Evolutionary conservation across 1,140 invertebrate genomes (phyloP).

Genomic region (Drosophila asahinai): DNA sequence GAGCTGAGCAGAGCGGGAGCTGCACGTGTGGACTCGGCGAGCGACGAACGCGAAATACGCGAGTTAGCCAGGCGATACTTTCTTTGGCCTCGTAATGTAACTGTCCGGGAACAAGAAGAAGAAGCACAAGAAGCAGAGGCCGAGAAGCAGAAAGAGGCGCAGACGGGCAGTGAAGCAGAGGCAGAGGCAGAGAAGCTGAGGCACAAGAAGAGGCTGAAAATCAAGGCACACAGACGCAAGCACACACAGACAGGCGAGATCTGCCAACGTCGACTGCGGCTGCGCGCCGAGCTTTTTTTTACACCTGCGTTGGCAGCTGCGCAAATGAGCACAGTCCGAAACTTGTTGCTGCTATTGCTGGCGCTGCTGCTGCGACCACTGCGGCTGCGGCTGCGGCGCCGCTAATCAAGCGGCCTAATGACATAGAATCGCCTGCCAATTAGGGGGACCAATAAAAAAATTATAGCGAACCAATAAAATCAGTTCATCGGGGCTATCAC

Average conservation of each 20-base stretch:
- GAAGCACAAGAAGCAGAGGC: conserved; percentile 17
- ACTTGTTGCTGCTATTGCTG: conserved; percentile 23
- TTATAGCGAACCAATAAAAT: conserved; percentile 43
- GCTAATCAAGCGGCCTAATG: conserved; percentile 64
- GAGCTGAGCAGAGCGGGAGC: conserved; percentile 36
- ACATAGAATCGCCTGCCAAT: conserved; percentile 63
- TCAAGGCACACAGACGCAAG: conserved; percentile 19
- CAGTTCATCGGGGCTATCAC: conserved; percentile 4
- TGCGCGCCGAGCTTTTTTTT: conserved; percentile 47
- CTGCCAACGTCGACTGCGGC: conserved; percentile 30
- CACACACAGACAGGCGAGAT: conserved; percentile 4
- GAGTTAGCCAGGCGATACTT: conserved; percentile 80
- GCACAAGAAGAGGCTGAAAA: conserved; percentile 36
- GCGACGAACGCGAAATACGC: conserved; percentile 85
- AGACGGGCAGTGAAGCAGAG: conserved; percentile 5
- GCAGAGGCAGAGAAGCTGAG: conserved; percentile 18
- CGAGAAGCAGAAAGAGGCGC: conserved; percentile 12
- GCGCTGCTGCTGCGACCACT: not conserved
- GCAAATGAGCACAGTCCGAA: conserved; percentile 69
- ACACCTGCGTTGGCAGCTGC: conserved; percentile 61
- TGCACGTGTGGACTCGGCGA: conserved; percentile 84
- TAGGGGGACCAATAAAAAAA: conserved; percentile 53
- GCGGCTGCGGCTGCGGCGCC: conserved; percentile 28
- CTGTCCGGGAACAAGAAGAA: conserved; percentile 73
- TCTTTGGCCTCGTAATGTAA: conserved; percentile 85